Evolutionary conservation across 1,140 invertebrate genomes (phyloP), one percentile per base, ranked within the genome.

Genomic region (Wiebesia pumilae): DNA sequence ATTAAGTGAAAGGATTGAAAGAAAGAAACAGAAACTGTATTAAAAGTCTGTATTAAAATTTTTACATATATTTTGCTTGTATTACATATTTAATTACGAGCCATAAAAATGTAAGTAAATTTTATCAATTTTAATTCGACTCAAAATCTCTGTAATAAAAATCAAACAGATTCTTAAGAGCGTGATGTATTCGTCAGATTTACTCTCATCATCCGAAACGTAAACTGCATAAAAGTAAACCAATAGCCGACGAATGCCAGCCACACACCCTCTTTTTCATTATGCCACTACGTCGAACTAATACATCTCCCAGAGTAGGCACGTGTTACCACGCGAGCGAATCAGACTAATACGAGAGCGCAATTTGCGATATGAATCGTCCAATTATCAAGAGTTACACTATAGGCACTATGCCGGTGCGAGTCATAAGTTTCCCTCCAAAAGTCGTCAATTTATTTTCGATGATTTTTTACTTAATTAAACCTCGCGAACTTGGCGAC

Each of bases 391-490:
- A 81, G 58, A 81, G 40, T 81, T 62, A 65, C 24, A 40, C 38
- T 75, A 75, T 43, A 43, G 38, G 4, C 78, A n/a, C 0, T 35
- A 6, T 12, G 78, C 58, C 10, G 78, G 12, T 14, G 54, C 78
- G 33, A 65, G 35, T 81, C 35, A 16, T 40, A 30, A 71, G 35
- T 40, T 54, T 38, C 30, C n/a, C 58, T 14, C n/a, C 51, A 58
- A 62, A 80, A 73, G 43, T 78, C 67, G 30, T 75, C 83, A 67
- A 87, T 85, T 84, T 73, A 78, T 84, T 51, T 33, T 24, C 33
- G 4, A 38, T 10, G n/a, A 73, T 77, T 87, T 88, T 88, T 84
- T 82, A 84, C 54, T 88, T 81, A 86, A 83, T 87, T 88, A 87
- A 79, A 47, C 40, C 40, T 35, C 43, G n/a, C 9, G 38, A 30